Percentiles rank a stretch among this genome's conserved stretches.
These are phyloP conservation scores for Allobates femoralis DNA, from an alignment of 2,797 vertebrate species.

Conservation along the genomic window DNA sequence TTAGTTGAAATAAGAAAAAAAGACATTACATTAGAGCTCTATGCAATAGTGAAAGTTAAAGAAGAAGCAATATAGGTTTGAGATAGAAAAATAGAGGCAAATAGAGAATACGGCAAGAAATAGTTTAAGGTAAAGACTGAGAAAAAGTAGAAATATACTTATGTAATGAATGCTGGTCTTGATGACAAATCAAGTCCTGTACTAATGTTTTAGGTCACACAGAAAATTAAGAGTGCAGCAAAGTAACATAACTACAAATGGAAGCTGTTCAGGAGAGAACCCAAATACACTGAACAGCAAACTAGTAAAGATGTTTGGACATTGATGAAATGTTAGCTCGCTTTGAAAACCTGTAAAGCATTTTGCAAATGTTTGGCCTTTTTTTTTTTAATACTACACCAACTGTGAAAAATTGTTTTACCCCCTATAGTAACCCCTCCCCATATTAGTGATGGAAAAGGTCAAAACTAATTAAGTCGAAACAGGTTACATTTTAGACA, in stretches of 20 bases:
- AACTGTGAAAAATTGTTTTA: too few relatives aligned
- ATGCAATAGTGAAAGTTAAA: slow-evolving; percentile 33
- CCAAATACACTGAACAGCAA: background rate
- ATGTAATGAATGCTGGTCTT: background rate
- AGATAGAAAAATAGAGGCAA: slow-evolving; percentile 42
- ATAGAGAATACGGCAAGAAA: slow-evolving; percentile 37
- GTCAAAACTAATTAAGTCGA: too few relatives aligned
- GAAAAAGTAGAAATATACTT: background rate
- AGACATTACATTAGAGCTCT: slow-evolving; percentile 11
- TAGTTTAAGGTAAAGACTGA: slow-evolving; percentile 16
- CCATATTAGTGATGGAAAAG: too few relatives aligned
- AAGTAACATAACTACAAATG: background rate
- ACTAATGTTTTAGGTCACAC: background rate
- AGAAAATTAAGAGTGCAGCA: background rate
- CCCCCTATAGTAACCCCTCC: too few relatives aligned
- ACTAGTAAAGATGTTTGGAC: background rate
- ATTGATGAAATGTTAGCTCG: background rate
- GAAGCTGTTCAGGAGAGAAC: background rate
- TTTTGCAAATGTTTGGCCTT: too few relatives aligned
- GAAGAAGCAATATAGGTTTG: slow-evolving; percentile 41
- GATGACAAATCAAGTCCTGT: background rate
- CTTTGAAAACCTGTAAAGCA: background rate
- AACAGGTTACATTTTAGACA: too few relatives aligned
- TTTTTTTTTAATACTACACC: too few relatives aligned
- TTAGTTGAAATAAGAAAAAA: background rate